Percentiles rank a stretch among this genome's conserved stretches.
Evolutionary conservation across 2,888 invertebrate genomes (phyloP).

Genomic region (Aradus depressus): DNA sequence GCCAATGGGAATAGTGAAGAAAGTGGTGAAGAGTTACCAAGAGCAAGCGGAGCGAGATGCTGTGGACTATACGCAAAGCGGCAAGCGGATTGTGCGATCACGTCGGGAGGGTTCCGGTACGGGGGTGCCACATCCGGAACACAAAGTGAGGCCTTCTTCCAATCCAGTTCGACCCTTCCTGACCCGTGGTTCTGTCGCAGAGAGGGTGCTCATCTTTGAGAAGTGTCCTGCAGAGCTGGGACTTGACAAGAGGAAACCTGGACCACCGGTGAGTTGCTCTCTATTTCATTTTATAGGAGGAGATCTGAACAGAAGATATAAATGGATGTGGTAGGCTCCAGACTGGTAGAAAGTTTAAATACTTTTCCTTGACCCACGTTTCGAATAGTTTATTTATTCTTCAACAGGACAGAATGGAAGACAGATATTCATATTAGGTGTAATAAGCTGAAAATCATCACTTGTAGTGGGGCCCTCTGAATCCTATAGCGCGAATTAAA

Average conservation of each 20-base stretch:
- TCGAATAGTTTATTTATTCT: too few relatives aligned
- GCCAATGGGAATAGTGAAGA: conserved; percentile 26
- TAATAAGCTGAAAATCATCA: too few relatives aligned
- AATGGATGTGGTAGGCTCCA: too few relatives aligned
- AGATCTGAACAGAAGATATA: too few relatives aligned
- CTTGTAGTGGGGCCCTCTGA: too few relatives aligned
- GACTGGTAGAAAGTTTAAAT: too few relatives aligned
- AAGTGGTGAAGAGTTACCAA: conserved; percentile 28
- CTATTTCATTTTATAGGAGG: neutral
- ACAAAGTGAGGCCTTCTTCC: conserved; percentile 43
- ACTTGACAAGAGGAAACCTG: conserved; percentile 48
- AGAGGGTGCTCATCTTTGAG: conserved; percentile 81
- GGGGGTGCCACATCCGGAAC: conserved; percentile 54
- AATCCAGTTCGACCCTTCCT: conserved; percentile 68
- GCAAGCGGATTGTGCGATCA: conserved; percentile 21
- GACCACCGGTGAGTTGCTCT: conserved; percentile 42
- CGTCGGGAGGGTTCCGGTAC: conserved; percentile 30
- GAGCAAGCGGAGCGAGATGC: conserved; percentile 24
- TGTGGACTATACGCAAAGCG: conserved; percentile 24
- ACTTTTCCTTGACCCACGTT: too few relatives aligned
- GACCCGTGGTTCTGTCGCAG: conserved; percentile 81
- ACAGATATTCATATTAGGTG: too few relatives aligned
- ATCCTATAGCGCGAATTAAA: too few relatives aligned
- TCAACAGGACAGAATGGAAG: too few relatives aligned
- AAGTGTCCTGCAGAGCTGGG: conserved; percentile 72